These are phyloP conservation scores for Myripristis jacobus DNA, from an alignment of 2,797 vertebrate genomes.

Conservation along the genomic window DNA sequence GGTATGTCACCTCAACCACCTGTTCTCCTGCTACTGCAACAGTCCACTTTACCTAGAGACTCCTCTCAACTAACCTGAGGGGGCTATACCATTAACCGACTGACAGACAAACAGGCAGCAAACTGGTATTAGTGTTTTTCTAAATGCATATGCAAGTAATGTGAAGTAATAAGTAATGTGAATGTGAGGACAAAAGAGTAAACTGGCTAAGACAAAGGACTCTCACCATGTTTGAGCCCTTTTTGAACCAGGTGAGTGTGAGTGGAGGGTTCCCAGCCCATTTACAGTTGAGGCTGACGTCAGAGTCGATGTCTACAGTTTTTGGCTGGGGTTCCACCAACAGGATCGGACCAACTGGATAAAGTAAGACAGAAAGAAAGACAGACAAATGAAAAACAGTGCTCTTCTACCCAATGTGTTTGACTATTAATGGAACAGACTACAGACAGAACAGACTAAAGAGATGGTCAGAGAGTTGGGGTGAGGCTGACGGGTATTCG, in stretches of 20 bases:
- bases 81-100: not conserved
- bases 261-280: constrained; percentile 96
- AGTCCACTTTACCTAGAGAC: too few relatives aligned
- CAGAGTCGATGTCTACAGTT: constrained; percentile 90
- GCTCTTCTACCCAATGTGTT: constrained; percentile 11
- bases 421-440: constrained; percentile 34
- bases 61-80: not conserved
- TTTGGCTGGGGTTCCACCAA: constrained; percentile 94
- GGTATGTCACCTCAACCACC: too few relatives aligned
- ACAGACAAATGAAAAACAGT: too few relatives aligned
- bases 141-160: constrained; percentile 11
- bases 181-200: constrained; percentile 6
- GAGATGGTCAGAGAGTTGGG: constrained; percentile 6
- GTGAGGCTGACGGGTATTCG: not conserved
- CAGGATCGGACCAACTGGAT: constrained; percentile 91
- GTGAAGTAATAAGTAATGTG: constrained; percentile 14
- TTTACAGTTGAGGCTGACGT: constrained; percentile 93
- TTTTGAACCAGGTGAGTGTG: constrained; percentile 97
- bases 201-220: not conserved
- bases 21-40: too few relatives aligned
- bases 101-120: constrained; percentile 2
- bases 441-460: constrained; percentile 4
- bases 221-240: constrained; percentile 94
- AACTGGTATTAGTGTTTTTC: constrained; percentile 5
- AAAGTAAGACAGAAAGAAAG: constrained; percentile 33